Evolutionary conservation across 1,140 invertebrate genomes (phyloP).

Genomic region (Penaeus indicus): DNA sequence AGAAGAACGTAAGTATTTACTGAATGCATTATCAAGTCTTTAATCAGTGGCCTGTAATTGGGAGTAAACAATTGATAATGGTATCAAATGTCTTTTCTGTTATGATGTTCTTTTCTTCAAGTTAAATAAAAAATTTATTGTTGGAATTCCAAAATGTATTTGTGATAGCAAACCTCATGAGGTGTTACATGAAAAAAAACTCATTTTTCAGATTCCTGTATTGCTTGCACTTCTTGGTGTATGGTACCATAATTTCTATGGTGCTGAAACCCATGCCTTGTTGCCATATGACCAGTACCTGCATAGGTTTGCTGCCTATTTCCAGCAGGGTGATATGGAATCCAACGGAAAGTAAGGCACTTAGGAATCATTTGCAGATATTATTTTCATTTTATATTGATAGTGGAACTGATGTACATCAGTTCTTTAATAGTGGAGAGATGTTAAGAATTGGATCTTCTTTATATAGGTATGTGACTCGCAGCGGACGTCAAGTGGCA

Average conservation of each 20-base stretch:
- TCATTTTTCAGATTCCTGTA: slow-evolving; percentile 84
- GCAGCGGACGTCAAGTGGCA: slow-evolving; percentile 80
- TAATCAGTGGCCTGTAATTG: neutral
- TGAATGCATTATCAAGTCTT: slow-evolving; percentile 1
- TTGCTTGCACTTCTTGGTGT: slow-evolving; percentile 94
- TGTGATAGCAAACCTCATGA: too few relatives aligned
- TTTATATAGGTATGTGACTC: slow-evolving; percentile 75
- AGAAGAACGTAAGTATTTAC: slow-evolving; percentile 86
- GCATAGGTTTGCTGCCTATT: slow-evolving; percentile 98
- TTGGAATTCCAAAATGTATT: too few relatives aligned
- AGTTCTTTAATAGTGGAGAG: neutral
- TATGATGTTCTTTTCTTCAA: neutral
- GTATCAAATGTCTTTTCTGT: neutral
- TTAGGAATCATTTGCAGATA: slow-evolving; percentile 55
- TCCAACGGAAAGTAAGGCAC: slow-evolving; percentile 97
- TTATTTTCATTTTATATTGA: neutral
- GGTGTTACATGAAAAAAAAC: too few relatives aligned
- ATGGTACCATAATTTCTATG: slow-evolving; percentile 97
- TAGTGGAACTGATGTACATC: neutral
- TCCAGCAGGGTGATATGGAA: slow-evolving; percentile 99
- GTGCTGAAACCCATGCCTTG: slow-evolving; percentile 94
- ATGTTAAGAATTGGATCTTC: neutral
- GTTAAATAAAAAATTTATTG: too few relatives aligned
- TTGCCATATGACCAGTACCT: slow-evolving; percentile 99
- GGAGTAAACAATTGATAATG: too few relatives aligned